Percentiles rank a stretch among this genome's conserved stretches.
Conservation (phyloP, 2,888 invertebrate species). For the Cosmia trapezina region DNA sequence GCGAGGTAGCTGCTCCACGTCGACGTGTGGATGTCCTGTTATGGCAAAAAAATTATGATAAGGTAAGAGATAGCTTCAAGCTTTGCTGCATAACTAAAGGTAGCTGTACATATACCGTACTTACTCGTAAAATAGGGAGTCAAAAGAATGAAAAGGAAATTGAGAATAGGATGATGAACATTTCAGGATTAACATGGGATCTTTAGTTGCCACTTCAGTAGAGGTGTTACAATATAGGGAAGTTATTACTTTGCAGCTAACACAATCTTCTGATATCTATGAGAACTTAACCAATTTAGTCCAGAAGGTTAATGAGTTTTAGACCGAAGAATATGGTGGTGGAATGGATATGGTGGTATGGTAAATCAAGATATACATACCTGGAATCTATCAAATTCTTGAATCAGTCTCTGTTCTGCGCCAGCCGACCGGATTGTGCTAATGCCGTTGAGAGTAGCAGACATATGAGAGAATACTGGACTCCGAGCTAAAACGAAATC, state of each 20-base stretch:
- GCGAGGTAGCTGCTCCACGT: conserved; percentile 93
- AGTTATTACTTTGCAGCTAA: not conserved
- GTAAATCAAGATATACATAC: conserved; percentile 72
- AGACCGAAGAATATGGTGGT: too few relatives aligned
- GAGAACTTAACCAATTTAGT: too few relatives aligned
- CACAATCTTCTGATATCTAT: too few relatives aligned
- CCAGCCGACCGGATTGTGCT: conserved; percentile 95
- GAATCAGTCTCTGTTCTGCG: conserved; percentile 93
- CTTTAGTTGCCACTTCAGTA: not conserved
- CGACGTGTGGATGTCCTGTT: conserved; percentile 93
- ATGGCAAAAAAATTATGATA: not conserved
- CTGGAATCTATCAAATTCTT: conserved; percentile 94
- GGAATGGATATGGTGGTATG: not conserved
- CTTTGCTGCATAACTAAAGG: not conserved
- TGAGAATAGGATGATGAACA: not conserved
- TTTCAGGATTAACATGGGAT: not conserved
- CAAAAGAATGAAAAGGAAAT: not conserved
- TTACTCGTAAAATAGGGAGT: not conserved
- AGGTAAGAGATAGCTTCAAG: not conserved
- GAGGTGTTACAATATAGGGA: not conserved
- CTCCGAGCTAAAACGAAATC: conserved; percentile 92
- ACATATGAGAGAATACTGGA: conserved; percentile 97
- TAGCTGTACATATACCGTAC: not conserved
- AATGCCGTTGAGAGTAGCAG: conserved; percentile 96
- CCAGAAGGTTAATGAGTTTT: too few relatives aligned